These are phyloP conservation scores for Gorsachius magnificus DNA, from an alignment of 2,797 vertebrate genomes.

Conservation along the genomic window DNA sequence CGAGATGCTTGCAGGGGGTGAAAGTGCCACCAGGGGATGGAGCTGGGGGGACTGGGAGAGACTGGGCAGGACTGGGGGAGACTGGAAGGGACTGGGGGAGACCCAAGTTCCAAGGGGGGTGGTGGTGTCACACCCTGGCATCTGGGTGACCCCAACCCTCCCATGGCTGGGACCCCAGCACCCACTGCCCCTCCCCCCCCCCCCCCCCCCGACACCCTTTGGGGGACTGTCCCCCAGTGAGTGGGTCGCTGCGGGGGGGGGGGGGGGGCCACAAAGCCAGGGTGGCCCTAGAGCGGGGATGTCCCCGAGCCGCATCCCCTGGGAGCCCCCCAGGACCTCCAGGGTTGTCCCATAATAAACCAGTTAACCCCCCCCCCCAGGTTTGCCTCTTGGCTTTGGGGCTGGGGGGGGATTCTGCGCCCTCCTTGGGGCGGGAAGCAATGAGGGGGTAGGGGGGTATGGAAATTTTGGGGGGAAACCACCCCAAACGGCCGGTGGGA, in stretches of 20 bases:
- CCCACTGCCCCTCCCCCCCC: neutral
- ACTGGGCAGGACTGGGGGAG: neutral
- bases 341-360: neutral
- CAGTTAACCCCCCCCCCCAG: neutral
- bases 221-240: neutral
- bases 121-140: too few species aligned
- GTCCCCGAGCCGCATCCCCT: neutral
- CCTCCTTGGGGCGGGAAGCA: neutral
- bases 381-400: fast-evolving
- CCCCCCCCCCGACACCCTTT: too few species aligned
- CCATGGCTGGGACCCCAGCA: neutral
- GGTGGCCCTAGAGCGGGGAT: neutral
- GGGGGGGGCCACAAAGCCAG: too few species aligned
- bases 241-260: too few species aligned
- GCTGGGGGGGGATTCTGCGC: neutral
- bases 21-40: neutral
- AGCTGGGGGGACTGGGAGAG: neutral
- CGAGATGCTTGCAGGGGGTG: neutral
- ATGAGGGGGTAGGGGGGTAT: too few species aligned
- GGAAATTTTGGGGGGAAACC: neutral
- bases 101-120: neutral
- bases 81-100: too few species aligned
- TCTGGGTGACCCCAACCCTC: too few species aligned
- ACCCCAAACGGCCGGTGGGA: neutral
- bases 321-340: neutral